Evolutionary conservation across 64 coral and sea anemone genomes (phyloP).

Genomic region (Astreopora myriophthalma): DNA sequence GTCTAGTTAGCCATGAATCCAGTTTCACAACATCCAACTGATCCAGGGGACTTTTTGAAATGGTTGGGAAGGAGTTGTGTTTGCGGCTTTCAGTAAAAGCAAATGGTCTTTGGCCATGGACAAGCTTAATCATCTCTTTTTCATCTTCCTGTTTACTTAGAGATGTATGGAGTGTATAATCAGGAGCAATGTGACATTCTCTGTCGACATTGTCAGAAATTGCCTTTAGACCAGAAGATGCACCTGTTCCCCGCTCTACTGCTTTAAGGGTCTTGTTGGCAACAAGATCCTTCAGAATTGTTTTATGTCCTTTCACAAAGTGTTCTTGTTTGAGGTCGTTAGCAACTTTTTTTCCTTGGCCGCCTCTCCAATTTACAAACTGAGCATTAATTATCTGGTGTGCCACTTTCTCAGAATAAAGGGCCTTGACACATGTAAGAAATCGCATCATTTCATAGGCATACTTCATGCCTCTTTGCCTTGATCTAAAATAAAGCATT

Average conservation of each 20-base stretch:
- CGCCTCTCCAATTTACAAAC: conserved; percentile 2
- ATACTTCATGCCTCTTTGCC: conserved; percentile 56
- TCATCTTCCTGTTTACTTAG: conserved; percentile 14
- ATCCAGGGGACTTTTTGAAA: conserved; percentile 47
- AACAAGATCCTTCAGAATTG: neutral
- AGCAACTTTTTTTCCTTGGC: neutral
- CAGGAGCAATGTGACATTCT: neutral
- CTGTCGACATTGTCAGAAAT: neutral
- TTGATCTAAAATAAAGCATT: conserved; percentile 32
- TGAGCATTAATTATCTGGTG: neutral
- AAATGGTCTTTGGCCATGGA: neutral
- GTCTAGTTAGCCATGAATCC: conserved; percentile 23
- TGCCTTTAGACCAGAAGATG: conserved; percentile 14
- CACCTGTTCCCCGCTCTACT: conserved; percentile 8
- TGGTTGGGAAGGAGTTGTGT: neutral
- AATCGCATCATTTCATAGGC: conserved; percentile 56
- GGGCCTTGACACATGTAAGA: conserved; percentile 41
- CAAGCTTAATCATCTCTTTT: conserved; percentile 21
- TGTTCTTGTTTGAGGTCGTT: conserved; percentile 10
- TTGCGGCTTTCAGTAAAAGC: neutral
- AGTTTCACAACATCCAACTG: conserved; percentile 14
- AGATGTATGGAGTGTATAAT: conserved; percentile 10
- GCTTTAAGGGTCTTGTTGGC: conserved; percentile 17
- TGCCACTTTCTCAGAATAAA: conserved; percentile 35
- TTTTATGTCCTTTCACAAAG: conserved; percentile 2